Percentiles rank a stretch among this genome's conserved stretches.
phyloP scores from a whole-genome alignment of 2,113 vertebrate genomes.

The Lampris megalopsis region DNA sequence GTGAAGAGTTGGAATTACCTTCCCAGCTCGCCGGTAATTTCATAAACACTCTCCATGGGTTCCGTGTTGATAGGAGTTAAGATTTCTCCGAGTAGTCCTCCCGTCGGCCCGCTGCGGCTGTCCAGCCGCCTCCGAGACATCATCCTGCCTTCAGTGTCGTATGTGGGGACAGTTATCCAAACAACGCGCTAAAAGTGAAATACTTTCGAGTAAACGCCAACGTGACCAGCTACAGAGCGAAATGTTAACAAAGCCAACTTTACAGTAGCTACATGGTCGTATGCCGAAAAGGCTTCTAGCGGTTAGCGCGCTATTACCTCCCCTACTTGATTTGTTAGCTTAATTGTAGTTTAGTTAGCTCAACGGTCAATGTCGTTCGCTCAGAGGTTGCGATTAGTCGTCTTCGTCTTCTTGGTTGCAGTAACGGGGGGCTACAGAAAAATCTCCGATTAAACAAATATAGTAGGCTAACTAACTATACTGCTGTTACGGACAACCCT shows the following conservation, averaged over 20 bases:
- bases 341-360: constrained; percentile 59
- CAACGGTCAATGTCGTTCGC: constrained; percentile 36
- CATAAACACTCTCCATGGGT: constrained; percentile 85
- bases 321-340: constrained; percentile 24
- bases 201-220: neutral
- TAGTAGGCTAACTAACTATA: neutral
- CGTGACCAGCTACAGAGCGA: neutral
- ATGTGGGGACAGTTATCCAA: constrained; percentile 4
- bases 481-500: neutral
- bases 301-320: neutral
- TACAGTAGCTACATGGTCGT: constrained; percentile 27
- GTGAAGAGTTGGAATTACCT: constrained; percentile 81
- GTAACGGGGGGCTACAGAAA: neutral
- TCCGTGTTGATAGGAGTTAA: constrained; percentile 88
- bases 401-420: neutral
- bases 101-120: constrained; percentile 81
- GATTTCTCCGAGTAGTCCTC: constrained; percentile 84
- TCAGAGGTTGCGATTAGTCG: constrained; percentile 39
- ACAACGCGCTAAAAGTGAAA: neutral
- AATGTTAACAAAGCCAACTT: constrained; percentile 1
- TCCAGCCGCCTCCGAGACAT: constrained; percentile 88
- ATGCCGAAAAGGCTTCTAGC: constrained; percentile 4
- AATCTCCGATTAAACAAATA: neutral
- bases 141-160: constrained; percentile 2
- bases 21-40: constrained; percentile 89